phyloP scores from a whole-genome alignment of 2,797 vertebrate genomes.

The Nyctalus aviator region DNA sequence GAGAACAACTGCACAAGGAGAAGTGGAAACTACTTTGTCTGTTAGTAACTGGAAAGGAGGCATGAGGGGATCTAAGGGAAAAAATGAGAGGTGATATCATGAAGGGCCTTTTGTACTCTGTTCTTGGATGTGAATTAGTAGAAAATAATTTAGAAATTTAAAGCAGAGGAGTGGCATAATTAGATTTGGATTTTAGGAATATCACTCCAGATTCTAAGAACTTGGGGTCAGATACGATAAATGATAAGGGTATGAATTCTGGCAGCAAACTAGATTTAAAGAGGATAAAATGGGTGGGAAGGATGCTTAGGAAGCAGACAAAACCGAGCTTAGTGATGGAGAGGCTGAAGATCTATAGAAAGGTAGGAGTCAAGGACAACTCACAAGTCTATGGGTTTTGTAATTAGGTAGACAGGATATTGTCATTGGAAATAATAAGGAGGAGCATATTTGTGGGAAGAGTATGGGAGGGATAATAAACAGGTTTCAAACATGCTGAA shows the following conservation, averaged over 20 bases:
- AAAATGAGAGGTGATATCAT: neutral
- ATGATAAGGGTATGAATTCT: neutral
- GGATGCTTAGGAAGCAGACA: neutral
- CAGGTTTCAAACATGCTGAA: neutral
- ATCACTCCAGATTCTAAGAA: neutral
- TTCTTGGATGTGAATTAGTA: neutral
- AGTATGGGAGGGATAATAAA: neutral
- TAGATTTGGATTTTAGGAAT: conserved; percentile 16
- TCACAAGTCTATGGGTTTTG: neutral
- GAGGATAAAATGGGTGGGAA: neutral
- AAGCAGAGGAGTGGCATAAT: neutral
- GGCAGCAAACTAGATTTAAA: neutral
- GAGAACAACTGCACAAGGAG: neutral
- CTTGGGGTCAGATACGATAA: neutral
- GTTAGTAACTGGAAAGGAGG: neutral
- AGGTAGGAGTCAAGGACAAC: neutral
- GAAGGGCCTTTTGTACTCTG: neutral
- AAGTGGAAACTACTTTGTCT: neutral
- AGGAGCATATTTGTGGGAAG: neutral
- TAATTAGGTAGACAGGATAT: neutral
- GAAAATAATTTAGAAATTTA: conserved; percentile 25
- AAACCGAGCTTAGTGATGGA: neutral
- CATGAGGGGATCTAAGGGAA: neutral
- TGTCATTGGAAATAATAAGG: neutral
- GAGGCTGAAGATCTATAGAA: neutral